phyloP scores from a whole-genome alignment of 1,140 invertebrate species.

The Acromyrmex echinatior region DNA sequence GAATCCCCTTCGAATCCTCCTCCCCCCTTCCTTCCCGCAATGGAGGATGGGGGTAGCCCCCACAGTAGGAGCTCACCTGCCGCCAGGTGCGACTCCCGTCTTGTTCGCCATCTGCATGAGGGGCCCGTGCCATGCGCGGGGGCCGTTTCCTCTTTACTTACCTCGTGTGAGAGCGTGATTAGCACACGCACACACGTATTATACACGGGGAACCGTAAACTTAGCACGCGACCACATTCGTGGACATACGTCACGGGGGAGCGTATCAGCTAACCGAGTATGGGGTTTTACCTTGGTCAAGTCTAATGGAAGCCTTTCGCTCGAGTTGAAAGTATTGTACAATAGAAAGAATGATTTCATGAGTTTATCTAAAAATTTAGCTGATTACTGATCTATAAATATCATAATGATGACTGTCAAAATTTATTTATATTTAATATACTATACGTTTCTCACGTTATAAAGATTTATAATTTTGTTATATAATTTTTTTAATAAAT shows the following conservation, averaged over 20 bases:
- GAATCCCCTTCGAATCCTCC: slow-evolving; percentile 32
- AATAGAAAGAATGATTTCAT: background rate
- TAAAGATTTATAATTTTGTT: too few species aligned
- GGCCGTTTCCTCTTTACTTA: slow-evolving; percentile 44
- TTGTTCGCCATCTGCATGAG: slow-evolving; percentile 79
- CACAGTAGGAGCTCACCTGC: slow-evolving; percentile 80
- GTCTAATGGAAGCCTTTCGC: background rate
- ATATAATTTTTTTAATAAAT: too few species aligned
- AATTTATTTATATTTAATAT: too few species aligned
- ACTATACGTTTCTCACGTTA: too few species aligned
- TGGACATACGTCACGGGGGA: slow-evolving; percentile 61
- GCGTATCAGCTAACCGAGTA: slow-evolving; percentile 13
- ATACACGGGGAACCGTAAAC: slow-evolving; percentile 28
- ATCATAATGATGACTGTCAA: too few species aligned
- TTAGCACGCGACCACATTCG: slow-evolving; percentile 75
- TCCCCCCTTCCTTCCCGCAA: slow-evolving; percentile 34
- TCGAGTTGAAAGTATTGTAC: background rate
- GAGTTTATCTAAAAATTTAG: too few species aligned
- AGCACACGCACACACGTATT: slow-evolving; percentile 43
- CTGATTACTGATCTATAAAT: too few species aligned
- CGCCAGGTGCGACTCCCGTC: slow-evolving; percentile 80
- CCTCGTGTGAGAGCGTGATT: slow-evolving; percentile 54
- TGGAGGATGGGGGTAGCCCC: slow-evolving; percentile 68
- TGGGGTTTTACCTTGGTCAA: background rate
- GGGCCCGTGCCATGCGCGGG: slow-evolving; percentile 69